These are phyloP conservation scores for Mizuhopecten yessoensis DNA, from an alignment of 1,140 invertebrate genomes.

Conservation along the genomic window DNA sequence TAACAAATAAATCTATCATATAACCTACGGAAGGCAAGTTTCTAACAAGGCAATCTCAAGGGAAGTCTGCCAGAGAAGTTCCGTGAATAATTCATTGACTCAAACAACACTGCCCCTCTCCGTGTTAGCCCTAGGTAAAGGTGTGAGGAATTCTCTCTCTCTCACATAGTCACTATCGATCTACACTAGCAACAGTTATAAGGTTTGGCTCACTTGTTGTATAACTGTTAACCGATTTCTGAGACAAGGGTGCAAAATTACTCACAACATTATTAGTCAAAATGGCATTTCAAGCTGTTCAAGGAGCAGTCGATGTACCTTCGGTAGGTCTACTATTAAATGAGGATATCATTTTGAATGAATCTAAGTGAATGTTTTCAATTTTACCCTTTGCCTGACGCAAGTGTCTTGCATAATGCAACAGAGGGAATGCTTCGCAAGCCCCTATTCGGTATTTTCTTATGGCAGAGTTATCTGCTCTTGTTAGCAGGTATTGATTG, in stretches of 20 bases:
- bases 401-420: neutral
- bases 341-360: neutral
- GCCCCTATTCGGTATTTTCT: no score
- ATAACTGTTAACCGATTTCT: neutral
- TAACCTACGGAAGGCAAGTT: neutral
- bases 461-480: no score
- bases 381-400: no score
- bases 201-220: neutral
- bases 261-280: neutral
- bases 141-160: neutral
- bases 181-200: neutral
- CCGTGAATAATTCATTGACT: neutral
- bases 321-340: neutral
- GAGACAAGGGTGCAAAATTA: neutral
- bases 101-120: conserved; percentile 2
- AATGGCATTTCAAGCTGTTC: no score
- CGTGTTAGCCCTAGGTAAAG: neutral
- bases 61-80: neutral
- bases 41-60: neutral
- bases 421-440: neutral
- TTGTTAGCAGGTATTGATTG: no score
- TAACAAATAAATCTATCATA: neutral
- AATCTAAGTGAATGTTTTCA: no score
- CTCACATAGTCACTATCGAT: neutral
- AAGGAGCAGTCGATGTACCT: no score